Evolutionary conservation across 2,797 vertebrate genomes (phyloP), one percentile per base, ranked within the genome.

Genomic region (Tachyglossus aculeatus): DNA sequence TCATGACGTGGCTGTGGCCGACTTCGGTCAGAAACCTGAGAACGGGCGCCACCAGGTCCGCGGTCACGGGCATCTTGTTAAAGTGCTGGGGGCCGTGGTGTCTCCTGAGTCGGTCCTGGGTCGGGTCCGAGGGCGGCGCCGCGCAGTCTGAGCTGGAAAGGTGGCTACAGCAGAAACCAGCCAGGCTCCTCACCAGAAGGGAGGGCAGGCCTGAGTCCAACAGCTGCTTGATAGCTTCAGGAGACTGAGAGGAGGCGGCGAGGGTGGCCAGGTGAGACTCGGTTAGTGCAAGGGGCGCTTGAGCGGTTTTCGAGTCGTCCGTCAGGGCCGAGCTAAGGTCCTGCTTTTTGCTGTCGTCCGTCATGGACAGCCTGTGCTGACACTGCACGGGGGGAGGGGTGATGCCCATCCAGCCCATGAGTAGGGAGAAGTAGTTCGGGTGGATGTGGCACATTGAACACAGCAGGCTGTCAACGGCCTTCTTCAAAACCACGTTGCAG

Each of bases 381-480:
- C 92, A 95, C 74, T 95, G 93, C 21, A 93, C 78, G 41, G 96
- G 95, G 36, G 90, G 90, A 5, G 95, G 93, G 9, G 93, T 94
- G 27, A 99, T 95, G 34, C 96, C 97, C 96, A 99, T 98, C 98
- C 97, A 98, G 64, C 96, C 97, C 97, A 99, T 98, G 24, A 99
- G 95, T 45, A 98, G 91, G 19, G 97, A 96, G 92, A 99, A 99
- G 83, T 98, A 99, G 84, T 91, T 95, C n/a, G 98, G 98, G 81
- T 99, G 98, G 81, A 99, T 95, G 88, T 99, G 96, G 83, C 98
- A 99, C 95, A 99, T 97, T 11, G 98, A 97, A 77, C 98, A 99
- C 63, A 99, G 95, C 53, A 99, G 92, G 87, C 98, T 98, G 86
- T 99, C 98, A 80, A 99, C 98, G 0, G 98, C 96, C 88, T 99